Evolutionary conservation across 2,797 vertebrate genomes (phyloP), one percentile per base, ranked within the genome.

Genomic region (Leptoclinus maculatus): DNA sequence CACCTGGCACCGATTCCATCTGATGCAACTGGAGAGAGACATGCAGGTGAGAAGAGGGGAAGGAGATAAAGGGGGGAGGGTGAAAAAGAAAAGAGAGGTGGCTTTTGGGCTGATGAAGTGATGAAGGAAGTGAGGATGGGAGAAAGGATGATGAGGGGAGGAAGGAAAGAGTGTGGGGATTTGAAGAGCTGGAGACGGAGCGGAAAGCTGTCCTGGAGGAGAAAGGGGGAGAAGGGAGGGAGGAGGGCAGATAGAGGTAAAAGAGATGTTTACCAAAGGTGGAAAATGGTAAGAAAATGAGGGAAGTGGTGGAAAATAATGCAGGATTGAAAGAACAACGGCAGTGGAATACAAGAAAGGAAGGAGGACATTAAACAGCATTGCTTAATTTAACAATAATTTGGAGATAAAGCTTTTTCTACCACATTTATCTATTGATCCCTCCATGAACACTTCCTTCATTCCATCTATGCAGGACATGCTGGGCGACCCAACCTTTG

Each of bases 1-100:
- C 88, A 99, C 98, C 0, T 99, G 98, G 98, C 98, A 99, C 82
- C 95, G 98, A 58, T 98, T 95, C 80, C 98, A 99, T 69, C 95
- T 99, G 45, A 87, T 99, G 71, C 97, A 98, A 80, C 90, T 99
- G 81, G 98, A 99, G 86, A 96, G 92, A 93, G 98, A 99, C 88
- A 97, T 99, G 91, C 98, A 99, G 96, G 98, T 97, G 92, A 79
- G 80, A 10, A 25, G 23, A 58, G 5, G 0, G 25, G 32, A 23
- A 3, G n/a, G 29, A 6, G 36, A 12, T 14, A 2, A 10, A 2
- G 27, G 45, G 21, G 21, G 49, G 10, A n/a, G n/a, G n/a, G n/a
- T 21, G 21, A 21, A 39, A 11, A 34, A 11, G 7, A 23, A 57
- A 43, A 23, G n/a, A 43, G 13, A 27, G 23, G 32, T 34, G 45